Base-by-base conservation (phyloP, 2,888 invertebrate genomes). In the Rotaria sp. region DNA sequence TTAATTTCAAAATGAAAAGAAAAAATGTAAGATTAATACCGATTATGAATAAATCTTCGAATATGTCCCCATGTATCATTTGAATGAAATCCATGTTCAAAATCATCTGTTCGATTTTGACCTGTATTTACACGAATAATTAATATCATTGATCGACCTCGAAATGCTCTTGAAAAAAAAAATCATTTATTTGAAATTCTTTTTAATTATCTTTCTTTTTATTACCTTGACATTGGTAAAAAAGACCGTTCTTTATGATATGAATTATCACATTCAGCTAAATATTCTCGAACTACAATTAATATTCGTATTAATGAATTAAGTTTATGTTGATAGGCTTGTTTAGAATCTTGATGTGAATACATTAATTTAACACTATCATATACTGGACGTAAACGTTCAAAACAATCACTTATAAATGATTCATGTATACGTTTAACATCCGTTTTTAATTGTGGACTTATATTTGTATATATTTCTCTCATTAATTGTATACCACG, bases 231-330 rank as follows among this genome's bases (percentile, higher is more conserved):
- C 87, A 97, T 93, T 48, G 97, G 96, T 89, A 97, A 92, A 89
- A 95, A 94, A 90, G 94, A 94, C 88, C 97, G 93, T 91, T 97
- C 97, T 67, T 95, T 95, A 85, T 94, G 90, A 88, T 91, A 92
- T 57, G 91, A 91, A 87, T 91, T 91, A 93, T 97, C 97, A 92
- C 96, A 97, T 92, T 97, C 96, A 89, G 94, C 95, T 88, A 97
- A 94, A 91, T 97, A 97, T 92, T 97, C 97, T 91, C 95, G 95
- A 90, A 97, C 93, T 90, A 97, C 96, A 92, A 95, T 95, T 92
- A 97, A 94, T 86, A 97, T 95, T 88, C 97, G 94, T 41, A 80
- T 80, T 45, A 80, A n/a, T n/a, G 45, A 45, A 80, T 80, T 80
- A 38, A 91, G 90, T 94, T 97, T 96, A 91, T 95, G 94, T 87